These are phyloP conservation scores for Pediacus dermestoides DNA, from an alignment of 2,888 invertebrate species.

Conservation along the genomic window DNA sequence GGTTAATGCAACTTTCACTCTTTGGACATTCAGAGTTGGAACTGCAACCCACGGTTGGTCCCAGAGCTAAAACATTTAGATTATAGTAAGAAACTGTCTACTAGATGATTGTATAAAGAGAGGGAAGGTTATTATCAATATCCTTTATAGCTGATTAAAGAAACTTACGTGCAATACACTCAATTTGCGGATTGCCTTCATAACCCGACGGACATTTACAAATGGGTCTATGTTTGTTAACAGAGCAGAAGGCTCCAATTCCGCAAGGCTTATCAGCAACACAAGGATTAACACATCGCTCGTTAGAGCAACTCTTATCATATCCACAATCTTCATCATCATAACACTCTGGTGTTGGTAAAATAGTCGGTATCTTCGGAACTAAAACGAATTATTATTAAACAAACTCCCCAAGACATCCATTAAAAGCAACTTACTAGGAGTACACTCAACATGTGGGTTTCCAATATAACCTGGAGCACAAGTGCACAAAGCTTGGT, in stretches of 20 bases:
- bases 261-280: constrained; percentile 67
- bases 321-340: constrained; percentile 72
- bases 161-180: constrained; percentile 77
- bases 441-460: constrained; percentile 72
- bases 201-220: constrained; percentile 80
- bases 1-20: constrained; percentile 80
- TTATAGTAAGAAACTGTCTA: no score
- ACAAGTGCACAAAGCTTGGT: constrained; percentile 75
- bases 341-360: constrained; percentile 64
- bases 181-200: constrained; percentile 66
- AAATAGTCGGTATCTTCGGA: constrained; percentile 45
- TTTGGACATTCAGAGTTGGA: constrained; percentile 77
- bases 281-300: constrained; percentile 77
- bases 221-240: constrained; percentile 68
- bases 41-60: constrained; percentile 68
- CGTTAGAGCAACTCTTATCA: constrained; percentile 73
- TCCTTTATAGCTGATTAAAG: no score
- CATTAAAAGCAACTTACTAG: constrained; percentile 32
- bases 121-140: no score
- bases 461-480: constrained; percentile 75
- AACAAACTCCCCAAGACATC: constrained; percentile 1
- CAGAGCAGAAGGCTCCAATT: constrained; percentile 76
- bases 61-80: constrained; percentile 51
- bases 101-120: no score
- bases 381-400: constrained; percentile 9